Evolutionary conservation across 2,113 vertebrate species (phyloP), one percentile per base, ranked within the genome.

Genomic region (Probosciger aterrimus): DNA sequence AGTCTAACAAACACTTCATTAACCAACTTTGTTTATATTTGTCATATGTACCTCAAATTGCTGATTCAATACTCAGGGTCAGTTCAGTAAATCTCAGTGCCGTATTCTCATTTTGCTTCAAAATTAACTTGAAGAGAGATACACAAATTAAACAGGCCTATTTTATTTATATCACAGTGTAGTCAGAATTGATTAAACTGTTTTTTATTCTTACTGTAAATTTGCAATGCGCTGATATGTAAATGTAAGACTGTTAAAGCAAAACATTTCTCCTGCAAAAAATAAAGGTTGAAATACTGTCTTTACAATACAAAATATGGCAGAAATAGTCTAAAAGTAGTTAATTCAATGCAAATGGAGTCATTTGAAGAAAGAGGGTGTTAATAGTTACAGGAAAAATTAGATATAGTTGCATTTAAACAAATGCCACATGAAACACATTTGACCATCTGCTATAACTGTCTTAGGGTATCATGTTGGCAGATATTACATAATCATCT

Each of bases 391-490:
- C 86, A 95, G 73, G 80, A 83, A 97, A 97, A 96, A 97, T 92
- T 96, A 97, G 95, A 90, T 92, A 96, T 24, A 82, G 78, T 80
- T 91, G 52, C 96, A 92, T 96, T 97, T 96, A 98, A 97, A 97
- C 91, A 97, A 97, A 97, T 93, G 91, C 92, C 97, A 97, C 97
- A 96, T 95, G 97, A 97, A 95, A 96, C 82, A 93, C 9, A 90
- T 95, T 94, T 12, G 16, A 77, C 98, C 98, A 98, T 98, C 98
- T 98, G 98, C 94, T 96, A 18, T 82, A 96, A 95, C 95, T 97
- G 95, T 97, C 95, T 87, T 89, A 86, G 91, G 93, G 96, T 97
- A 95, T 96, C 93, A 97, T 92, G 93, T 69, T 98, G 97, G 97
- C 96, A 98, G 96, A 92, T 97, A 97, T 68, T 95, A 80, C 91